Conservation (phyloP, 2,888 invertebrate species). For the Harmothoe impar region DNA sequence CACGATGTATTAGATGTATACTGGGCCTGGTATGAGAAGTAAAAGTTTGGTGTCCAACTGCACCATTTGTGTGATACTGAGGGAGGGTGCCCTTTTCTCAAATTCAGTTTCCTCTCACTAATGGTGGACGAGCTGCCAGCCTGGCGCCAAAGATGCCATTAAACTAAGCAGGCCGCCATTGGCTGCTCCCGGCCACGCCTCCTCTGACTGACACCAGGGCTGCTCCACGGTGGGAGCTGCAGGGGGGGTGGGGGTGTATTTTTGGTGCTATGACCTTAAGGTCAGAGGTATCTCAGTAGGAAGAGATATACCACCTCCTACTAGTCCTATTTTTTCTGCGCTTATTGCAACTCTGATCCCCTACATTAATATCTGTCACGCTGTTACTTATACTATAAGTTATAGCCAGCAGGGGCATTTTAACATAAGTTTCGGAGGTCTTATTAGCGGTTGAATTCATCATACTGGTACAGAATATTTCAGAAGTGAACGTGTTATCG, state of each 20-base stretch:
- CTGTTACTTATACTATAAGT: too few species aligned
- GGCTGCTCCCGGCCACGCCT: not conserved
- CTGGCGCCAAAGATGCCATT: conserved; percentile 5
- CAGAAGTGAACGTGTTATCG: too few species aligned
- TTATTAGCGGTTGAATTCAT: too few species aligned
- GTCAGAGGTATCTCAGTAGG: not conserved
- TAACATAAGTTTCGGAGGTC: too few species aligned
- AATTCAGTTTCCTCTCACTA: not conserved
- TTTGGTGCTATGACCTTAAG: not conserved
- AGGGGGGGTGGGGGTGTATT: not conserved
- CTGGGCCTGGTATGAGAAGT: too few species aligned
- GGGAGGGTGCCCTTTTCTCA: not conserved
- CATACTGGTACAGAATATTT: too few species aligned
- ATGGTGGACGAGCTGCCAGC: not conserved
- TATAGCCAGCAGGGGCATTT: too few species aligned
- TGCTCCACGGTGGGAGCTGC: too few species aligned
- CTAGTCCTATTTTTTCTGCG: not conserved
- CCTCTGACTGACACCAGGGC: not conserved
- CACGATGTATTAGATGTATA: too few species aligned
- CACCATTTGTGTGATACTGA: too few species aligned
- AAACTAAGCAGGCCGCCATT: not conserved
- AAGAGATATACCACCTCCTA: not conserved
- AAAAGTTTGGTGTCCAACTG: too few species aligned
- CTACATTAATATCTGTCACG: too few species aligned
- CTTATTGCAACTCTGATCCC: not conserved